Evolutionary conservation across 2,113 vertebrate species (phyloP).

Genomic region (Oceanodroma tethys): DNA sequence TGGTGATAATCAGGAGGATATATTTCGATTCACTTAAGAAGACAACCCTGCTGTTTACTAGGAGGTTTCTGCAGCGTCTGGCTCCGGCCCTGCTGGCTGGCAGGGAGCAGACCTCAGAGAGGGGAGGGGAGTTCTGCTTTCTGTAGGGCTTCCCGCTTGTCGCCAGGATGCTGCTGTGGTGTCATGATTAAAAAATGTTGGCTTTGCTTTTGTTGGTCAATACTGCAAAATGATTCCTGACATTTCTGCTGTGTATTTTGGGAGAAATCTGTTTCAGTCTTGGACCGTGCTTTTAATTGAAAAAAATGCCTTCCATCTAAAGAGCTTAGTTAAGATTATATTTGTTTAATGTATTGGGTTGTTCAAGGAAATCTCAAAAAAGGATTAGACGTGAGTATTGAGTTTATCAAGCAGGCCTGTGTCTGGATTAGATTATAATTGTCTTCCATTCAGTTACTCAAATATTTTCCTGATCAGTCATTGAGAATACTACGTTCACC

Average conservation of each 20-base stretch:
- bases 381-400: background rate
- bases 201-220: constrained; percentile 25
- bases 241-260: background rate
- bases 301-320: background rate
- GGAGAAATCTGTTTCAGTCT: background rate
- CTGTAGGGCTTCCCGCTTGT: background rate
- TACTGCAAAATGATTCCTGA: background rate
- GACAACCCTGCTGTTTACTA: background rate
- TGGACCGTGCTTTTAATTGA: background rate
- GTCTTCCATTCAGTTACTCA: constrained; percentile 23
- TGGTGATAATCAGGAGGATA: background rate
- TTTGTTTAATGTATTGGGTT: background rate
- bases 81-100: background rate
- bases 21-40: background rate
- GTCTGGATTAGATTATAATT: constrained; percentile 50
- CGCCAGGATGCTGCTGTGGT: background rate
- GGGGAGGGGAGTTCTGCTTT: background rate
- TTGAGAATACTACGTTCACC: background rate
- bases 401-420: constrained; percentile 16
- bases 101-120: background rate
- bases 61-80: background rate
- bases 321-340: background rate
- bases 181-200: constrained; percentile 53
- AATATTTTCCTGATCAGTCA: constrained; percentile 61
- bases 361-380: background rate